Conservation (phyloP, 1,140 invertebrate species). For the Pogonognathellus flavescens region DNA sequence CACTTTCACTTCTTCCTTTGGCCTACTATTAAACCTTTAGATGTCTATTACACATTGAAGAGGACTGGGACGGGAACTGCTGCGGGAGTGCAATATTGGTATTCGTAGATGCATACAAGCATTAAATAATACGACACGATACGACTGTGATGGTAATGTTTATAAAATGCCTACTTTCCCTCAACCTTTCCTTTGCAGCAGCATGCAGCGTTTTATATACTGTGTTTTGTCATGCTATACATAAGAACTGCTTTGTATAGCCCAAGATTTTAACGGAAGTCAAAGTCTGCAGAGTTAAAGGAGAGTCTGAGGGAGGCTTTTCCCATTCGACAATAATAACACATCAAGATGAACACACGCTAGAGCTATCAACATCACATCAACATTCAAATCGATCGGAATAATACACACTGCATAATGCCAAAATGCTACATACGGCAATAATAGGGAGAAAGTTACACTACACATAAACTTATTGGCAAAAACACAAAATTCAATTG, state of each 20-base stretch:
- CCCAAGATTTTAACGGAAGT: background rate
- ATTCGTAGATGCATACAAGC: background rate
- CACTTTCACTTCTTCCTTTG: no score
- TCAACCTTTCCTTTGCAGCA: background rate
- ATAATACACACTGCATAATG: background rate
- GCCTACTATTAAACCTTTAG: no score
- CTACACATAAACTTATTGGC: slow-evolving; percentile 3
- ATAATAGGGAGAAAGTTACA: no score
- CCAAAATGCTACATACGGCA: background rate
- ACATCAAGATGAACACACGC: slow-evolving; percentile 7
- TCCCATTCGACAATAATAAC: slow-evolving; percentile 19
- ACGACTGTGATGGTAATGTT: slow-evolving; percentile 16
- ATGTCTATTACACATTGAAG: no score
- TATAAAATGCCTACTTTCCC: slow-evolving; percentile 32
- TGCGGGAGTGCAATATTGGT: background rate
- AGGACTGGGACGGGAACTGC: no score
- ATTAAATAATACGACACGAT: background rate
- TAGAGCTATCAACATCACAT: slow-evolving; percentile 14
- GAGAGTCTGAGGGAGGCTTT: background rate
- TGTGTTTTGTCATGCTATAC: background rate
- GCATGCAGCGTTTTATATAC: background rate
- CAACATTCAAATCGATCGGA: slow-evolving; percentile 5
- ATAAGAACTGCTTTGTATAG: background rate
- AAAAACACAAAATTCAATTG: background rate
- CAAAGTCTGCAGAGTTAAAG: background rate